Percentiles rank a stretch among this genome's conserved stretches.
Conservation (phyloP, 1,140 invertebrate genomes). For the Oreohelix idahoensis region DNA sequence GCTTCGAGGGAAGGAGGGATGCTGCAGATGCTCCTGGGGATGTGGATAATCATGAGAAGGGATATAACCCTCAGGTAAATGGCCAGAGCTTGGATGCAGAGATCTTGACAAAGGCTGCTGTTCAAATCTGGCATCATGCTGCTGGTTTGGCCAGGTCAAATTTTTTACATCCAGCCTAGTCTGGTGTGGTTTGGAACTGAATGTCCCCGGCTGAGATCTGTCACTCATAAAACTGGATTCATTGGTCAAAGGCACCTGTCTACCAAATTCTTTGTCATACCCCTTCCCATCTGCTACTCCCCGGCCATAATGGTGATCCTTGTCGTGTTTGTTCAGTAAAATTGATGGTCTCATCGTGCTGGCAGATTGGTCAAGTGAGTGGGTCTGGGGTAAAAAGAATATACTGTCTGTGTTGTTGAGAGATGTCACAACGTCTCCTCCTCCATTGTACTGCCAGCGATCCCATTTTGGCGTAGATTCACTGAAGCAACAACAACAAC, state of each 20-base stretch:
- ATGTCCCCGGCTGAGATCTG: constrained; percentile 14
- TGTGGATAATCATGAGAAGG: background rate
- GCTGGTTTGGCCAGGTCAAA: constrained; percentile 17
- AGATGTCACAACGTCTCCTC: constrained; percentile 62
- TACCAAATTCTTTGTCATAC: constrained; percentile 13
- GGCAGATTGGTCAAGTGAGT: constrained; percentile 37
- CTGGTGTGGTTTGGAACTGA: background rate
- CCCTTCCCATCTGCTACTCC: constrained; percentile 7
- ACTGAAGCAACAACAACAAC: constrained; percentile 46
- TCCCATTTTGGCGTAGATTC: constrained; percentile 64
- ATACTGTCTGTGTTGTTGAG: constrained; percentile 46
- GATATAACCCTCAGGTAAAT: constrained; percentile 2
- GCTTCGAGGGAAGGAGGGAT: background rate
- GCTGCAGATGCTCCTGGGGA: background rate
- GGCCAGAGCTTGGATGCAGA: background rate
- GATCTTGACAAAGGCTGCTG: constrained; percentile 24
- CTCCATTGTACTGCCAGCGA: constrained; percentile 54
- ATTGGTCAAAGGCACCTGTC: constrained; percentile 36
- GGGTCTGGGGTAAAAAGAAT: constrained; percentile 57
- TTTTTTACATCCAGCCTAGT: background rate
- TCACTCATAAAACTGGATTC: constrained; percentile 19
- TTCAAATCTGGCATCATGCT: background rate
- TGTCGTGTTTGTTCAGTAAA: background rate
- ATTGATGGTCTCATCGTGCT: background rate
- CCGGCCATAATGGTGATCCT: constrained; percentile 1